Conservation (phyloP, 2,888 invertebrate species). For the Nomada flava region DNA sequence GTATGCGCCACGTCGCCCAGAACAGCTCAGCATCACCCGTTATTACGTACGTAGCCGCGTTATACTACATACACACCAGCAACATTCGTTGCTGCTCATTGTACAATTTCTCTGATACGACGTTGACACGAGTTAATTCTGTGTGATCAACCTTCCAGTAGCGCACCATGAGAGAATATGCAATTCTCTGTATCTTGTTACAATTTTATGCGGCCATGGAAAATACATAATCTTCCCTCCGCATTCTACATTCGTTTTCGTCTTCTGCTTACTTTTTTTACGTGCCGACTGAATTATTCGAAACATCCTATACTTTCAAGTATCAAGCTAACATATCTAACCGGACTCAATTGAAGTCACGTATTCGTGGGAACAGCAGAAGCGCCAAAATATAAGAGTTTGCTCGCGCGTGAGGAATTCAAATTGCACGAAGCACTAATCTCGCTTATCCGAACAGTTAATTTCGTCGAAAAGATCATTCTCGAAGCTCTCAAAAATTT, state of each 20-base stretch:
- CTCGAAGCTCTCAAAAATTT: constrained; percentile 65
- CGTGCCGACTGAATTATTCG: constrained; percentile 38
- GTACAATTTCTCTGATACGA: constrained; percentile 39
- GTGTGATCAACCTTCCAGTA: constrained; percentile 37
- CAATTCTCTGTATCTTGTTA: background rate
- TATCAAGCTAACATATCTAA: constrained; percentile 35
- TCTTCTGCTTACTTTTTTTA: background rate
- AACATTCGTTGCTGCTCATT: constrained; percentile 16
- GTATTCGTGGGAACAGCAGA: constrained; percentile 4
- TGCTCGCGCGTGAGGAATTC: background rate
- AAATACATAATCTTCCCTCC: background rate
- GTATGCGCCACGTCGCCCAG: constrained; percentile 75
- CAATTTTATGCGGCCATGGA: constrained; percentile 16
- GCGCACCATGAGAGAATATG: constrained; percentile 10
- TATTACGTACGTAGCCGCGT: constrained; percentile 63
- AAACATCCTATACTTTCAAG: constrained; percentile 26
- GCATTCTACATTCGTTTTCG: constrained; percentile 3
- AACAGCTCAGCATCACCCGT: constrained; percentile 63
- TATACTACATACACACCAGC: constrained; percentile 28
- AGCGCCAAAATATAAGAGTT: background rate
- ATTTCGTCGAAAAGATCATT: constrained; percentile 8
- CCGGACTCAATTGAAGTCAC: background rate
- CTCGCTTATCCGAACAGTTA: constrained; percentile 24
- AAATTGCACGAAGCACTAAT: constrained; percentile 18
- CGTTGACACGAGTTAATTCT: constrained; percentile 58